These are phyloP conservation scores for Chaetophractus vellerosus DNA, from an alignment of 2,797 vertebrate genomes.

Conservation along the genomic window DNA sequence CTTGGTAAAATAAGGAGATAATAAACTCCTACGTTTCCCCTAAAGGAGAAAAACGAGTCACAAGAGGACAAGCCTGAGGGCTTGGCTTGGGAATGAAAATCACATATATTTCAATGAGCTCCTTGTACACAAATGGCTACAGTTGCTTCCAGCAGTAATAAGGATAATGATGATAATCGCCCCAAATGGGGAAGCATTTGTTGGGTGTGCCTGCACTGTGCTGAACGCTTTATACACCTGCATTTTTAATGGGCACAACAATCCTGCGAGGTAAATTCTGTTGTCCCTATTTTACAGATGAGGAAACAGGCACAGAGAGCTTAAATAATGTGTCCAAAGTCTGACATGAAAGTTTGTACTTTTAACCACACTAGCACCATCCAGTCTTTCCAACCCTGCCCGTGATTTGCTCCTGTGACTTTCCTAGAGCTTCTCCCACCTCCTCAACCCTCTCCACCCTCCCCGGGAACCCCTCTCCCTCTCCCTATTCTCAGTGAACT, in stretches of 20 bases:
- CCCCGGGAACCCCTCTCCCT: accelerated
- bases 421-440: too few relatives aligned
- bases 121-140: neutral
- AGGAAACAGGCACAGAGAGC: neutral
- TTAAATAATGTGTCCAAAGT: neutral
- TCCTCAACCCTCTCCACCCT: neutral
- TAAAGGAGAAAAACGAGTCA: neutral
- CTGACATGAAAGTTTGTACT: neutral
- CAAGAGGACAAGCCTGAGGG: neutral
- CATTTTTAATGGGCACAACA: neutral
- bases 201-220: neutral
- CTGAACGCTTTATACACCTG: neutral
- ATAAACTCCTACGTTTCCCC: neutral
- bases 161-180: neutral
- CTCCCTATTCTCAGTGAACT: neutral
- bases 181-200: neutral
- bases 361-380: too few relatives aligned
- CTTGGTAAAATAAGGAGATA: neutral
- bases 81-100: neutral
- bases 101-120: neutral
- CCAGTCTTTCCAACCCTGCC: neutral
- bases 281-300: neutral
- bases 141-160: neutral
- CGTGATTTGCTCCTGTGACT: neutral
- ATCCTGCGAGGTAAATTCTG: neutral